A percentile compares a stretch with the other conserved stretches of the same genome.
Conservation (phyloP, 2,113 vertebrate species). For the Campylorhamphus procurvoides region DNA sequence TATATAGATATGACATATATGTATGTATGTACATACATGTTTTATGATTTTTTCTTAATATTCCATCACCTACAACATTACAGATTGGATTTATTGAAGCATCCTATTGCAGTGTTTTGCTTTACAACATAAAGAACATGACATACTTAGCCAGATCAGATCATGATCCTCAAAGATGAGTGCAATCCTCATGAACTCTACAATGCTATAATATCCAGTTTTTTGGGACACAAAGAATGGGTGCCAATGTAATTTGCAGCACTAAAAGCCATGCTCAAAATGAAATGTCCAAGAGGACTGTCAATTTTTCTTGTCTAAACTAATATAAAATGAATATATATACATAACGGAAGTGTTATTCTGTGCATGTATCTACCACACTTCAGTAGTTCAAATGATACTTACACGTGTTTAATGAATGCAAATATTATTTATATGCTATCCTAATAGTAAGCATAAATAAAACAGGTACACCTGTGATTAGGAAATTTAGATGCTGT, state of each 20-base stretch:
- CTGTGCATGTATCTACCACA: not conserved
- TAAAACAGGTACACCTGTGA: not conserved
- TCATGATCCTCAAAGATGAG: not conserved
- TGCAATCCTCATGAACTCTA: not conserved
- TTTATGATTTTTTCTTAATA: not conserved
- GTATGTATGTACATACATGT: not conserved
- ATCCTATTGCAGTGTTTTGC: not conserved
- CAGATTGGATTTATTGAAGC: not conserved
- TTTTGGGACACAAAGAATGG: not conserved
- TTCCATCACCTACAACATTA: not conserved
- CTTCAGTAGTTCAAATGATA: slow-evolving; percentile 4
- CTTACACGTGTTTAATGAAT: slow-evolving; percentile 1
- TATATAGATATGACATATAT: not conserved
- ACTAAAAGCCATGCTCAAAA: not conserved
- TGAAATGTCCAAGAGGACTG: not conserved
- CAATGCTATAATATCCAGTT: not conserved
- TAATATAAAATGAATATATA: not conserved
- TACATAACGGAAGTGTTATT: not conserved
- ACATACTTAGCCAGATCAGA: not conserved
- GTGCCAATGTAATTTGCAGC: not conserved
- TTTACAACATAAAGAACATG: not conserved
- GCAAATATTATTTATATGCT: not conserved
- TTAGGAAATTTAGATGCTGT: not conserved
- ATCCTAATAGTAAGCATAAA: not conserved
- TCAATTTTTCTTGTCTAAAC: not conserved